phyloP scores from a whole-genome alignment of 2,888 invertebrate genomes.

The Parapristionchus giblindavisi region DNA sequence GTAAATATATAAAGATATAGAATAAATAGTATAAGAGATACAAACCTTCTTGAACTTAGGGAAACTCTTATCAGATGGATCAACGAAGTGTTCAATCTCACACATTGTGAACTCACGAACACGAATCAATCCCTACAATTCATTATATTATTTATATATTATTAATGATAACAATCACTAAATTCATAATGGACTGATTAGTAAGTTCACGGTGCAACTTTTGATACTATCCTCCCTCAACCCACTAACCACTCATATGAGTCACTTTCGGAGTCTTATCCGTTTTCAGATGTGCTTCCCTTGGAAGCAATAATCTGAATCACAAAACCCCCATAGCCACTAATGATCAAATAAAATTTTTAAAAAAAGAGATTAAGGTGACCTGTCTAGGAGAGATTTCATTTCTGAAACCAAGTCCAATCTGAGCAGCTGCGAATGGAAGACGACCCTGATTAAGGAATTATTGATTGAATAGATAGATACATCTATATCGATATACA shows the following conservation, averaged over 20 bases:
- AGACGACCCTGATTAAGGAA: constrained; percentile 56
- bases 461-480: background rate
- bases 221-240: no score
- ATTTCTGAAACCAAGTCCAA: constrained; percentile 96
- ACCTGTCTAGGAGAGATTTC: constrained; percentile 90
- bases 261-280: no score
- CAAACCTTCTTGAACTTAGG: constrained; percentile 84
- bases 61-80: constrained; percentile 86
- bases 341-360: background rate
- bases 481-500: background rate
- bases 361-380: background rate
- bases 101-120: constrained; percentile 89
- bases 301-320: no score
- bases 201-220: no score
- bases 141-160: background rate
- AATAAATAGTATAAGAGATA: background rate
- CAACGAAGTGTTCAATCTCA: constrained; percentile 99
- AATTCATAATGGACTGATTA: no score
- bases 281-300: no score
- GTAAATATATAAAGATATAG: background rate
- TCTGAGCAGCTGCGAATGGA: constrained; percentile 98
- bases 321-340: background rate
- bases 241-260: no score
- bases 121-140: constrained; percentile 66
- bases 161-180: no score